These are phyloP conservation scores for Typhlichthys eigenmanni DNA, from an alignment of 2,797 vertebrate species.

Conservation along the genomic window DNA sequence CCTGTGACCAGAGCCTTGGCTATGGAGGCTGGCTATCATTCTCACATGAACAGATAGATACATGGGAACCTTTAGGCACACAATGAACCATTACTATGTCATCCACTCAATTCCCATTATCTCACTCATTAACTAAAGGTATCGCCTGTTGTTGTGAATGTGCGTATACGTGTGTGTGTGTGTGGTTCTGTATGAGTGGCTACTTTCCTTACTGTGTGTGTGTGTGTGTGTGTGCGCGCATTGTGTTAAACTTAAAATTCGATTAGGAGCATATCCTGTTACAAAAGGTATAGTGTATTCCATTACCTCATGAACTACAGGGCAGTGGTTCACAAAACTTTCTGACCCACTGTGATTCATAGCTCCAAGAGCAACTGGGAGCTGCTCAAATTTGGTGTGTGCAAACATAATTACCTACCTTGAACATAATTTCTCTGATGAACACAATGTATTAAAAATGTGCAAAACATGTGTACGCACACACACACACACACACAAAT, in stretches of 20 bases:
- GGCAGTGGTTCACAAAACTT: too few relatives aligned
- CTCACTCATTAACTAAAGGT: slow-evolving; percentile 20
- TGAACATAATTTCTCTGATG: background rate
- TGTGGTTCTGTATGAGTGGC: background rate
- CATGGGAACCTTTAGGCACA: slow-evolving; percentile 43
- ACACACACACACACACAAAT: background rate
- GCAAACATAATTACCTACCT: too few relatives aligned
- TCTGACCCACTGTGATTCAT: too few relatives aligned
- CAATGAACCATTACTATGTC: slow-evolving; percentile 57
- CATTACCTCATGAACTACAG: too few relatives aligned
- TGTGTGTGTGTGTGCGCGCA: background rate
- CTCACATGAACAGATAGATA: slow-evolving; percentile 40
- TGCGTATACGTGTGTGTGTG: slow-evolving; percentile 18
- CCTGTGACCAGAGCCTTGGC: slow-evolving; percentile 47
- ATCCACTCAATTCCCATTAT: slow-evolving; percentile 19
- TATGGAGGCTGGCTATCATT: slow-evolving; percentile 22
- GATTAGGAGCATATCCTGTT: background rate
- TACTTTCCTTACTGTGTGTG: background rate
- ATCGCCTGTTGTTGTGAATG: slow-evolving; percentile 15
- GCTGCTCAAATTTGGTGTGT: too few relatives aligned
- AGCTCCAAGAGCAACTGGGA: too few relatives aligned
- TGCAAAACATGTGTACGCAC: too few relatives aligned
- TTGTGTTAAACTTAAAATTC: background rate
- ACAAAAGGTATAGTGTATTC: too few relatives aligned
- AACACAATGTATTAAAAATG: background rate